A percentile compares a stretch with the other conserved stretches of the same genome.
Conservation (phyloP, 2,113 vertebrate genomes). For the Fregetta grallaria region DNA sequence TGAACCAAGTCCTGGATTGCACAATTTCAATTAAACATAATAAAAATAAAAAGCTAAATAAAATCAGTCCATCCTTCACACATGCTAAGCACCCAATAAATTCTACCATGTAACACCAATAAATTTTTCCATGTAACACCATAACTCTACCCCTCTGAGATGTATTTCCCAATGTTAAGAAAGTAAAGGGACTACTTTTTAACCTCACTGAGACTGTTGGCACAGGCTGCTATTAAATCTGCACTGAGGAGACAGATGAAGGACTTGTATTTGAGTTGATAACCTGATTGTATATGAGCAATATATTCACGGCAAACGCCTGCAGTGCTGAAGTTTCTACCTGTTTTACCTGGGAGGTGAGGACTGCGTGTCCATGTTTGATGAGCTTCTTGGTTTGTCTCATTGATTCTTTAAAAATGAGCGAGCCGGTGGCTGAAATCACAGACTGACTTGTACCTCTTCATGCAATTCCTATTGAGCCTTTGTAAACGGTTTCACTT, state of each 20-base stretch:
- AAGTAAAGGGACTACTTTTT: neutral
- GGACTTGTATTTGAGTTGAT: neutral
- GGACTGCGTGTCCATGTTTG: fast-evolving
- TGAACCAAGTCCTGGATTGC: neutral
- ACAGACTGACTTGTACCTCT: neutral
- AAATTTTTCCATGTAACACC: neutral
- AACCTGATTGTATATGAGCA: neutral
- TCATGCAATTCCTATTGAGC: neutral
- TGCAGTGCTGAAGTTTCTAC: neutral
- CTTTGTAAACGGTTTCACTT: neutral
- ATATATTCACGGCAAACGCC: neutral
- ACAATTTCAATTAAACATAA: neutral
- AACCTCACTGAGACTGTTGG: neutral
- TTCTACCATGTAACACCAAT: neutral
- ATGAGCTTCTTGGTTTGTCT: neutral
- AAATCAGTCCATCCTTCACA: neutral
- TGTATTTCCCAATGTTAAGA: neutral
- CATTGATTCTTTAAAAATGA: neutral
- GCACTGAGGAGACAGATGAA: neutral
- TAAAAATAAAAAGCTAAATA: neutral
- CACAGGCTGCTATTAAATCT: neutral
- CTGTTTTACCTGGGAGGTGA: neutral
- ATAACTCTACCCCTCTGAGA: too few species aligned
- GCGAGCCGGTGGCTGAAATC: fast-evolving
- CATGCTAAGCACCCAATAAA: neutral